Percentiles rank a stretch among this genome's conserved stretches.
phyloP scores from a whole-genome alignment of 2,888 invertebrate genomes.

The Mythimna impura region DNA sequence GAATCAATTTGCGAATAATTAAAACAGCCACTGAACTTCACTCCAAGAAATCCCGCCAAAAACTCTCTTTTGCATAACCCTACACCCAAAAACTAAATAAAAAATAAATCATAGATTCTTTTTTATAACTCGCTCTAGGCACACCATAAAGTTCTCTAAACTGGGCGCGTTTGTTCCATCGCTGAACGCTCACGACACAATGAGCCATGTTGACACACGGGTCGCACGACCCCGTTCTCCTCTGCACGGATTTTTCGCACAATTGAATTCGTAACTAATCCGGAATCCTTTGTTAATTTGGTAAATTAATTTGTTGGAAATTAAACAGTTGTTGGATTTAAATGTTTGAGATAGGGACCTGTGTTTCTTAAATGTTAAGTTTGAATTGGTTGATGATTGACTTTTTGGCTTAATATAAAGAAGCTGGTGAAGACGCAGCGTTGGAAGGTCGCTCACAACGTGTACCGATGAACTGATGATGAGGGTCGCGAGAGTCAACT shows the following conservation, averaged over 20 bases:
- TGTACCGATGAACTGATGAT: neutral
- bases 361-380: slow-evolving; percentile 11
- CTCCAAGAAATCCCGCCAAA: too few relatives aligned
- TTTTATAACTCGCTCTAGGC: slow-evolving; percentile 31
- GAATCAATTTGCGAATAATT: too few relatives aligned
- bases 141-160: slow-evolving; percentile 49
- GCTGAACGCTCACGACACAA: slow-evolving; percentile 58
- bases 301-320: slow-evolving; percentile 76
- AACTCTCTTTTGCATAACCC: neutral
- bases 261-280: slow-evolving; percentile 87
- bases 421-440: neutral
- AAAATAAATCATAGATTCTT: neutral
- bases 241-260: slow-evolving; percentile 81
- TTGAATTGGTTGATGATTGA: slow-evolving; percentile 13
- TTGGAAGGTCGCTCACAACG: neutral
- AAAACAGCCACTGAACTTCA: too few relatives aligned
- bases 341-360: slow-evolving; percentile 34
- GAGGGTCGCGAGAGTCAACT: neutral
- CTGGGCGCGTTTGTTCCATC: slow-evolving; percentile 39
- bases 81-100: neutral
- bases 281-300: slow-evolving; percentile 74
- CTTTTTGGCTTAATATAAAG: neutral
- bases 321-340: slow-evolving; percentile 57
- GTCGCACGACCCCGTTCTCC: slow-evolving; percentile 52
- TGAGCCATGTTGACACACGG: slow-evolving; percentile 68